A percentile compares a stretch with the other conserved stretches of the same genome.
These are phyloP conservation scores for Pontoporia blainvillei DNA, from an alignment of 2,113 vertebrate species.

Conservation along the genomic window DNA sequence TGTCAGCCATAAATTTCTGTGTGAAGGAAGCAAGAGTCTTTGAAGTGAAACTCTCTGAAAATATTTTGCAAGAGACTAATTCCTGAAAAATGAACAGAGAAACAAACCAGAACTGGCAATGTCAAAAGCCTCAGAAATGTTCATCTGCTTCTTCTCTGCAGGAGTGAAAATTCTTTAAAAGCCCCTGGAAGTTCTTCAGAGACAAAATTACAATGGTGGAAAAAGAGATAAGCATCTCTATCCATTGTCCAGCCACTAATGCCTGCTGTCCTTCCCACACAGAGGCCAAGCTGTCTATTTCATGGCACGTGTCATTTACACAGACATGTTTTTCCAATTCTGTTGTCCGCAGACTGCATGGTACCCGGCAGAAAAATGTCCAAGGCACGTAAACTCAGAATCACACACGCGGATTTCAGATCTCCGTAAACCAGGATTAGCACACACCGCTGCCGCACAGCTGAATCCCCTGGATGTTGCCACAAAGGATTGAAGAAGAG, in stretches of 20 bases:
- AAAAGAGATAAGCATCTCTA: not conserved
- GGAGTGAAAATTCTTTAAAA: not conserved
- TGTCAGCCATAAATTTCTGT: constrained; percentile 12
- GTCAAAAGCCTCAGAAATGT: not conserved
- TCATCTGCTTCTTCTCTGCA: not conserved
- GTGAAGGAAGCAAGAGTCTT: not conserved
- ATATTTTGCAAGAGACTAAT: constrained; percentile 28
- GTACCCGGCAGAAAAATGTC: not conserved
- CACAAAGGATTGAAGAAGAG: constrained; percentile 13
- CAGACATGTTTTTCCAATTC: not conserved
- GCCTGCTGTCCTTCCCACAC: not conserved
- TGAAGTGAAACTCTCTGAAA: not conserved
- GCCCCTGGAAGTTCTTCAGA: not conserved
- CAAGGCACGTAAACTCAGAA: not conserved
- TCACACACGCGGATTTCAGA: not conserved
- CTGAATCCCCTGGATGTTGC: not conserved
- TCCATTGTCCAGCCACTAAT: not conserved
- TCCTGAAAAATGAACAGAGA: constrained; percentile 6
- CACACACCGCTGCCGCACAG: not conserved
- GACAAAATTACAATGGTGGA: not conserved
- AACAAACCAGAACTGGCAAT: not conserved
- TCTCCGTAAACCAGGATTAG: not conserved
- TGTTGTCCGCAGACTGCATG: not conserved
- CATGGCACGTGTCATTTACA: not conserved
- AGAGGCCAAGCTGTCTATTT: not conserved